These are phyloP conservation scores for Channallabes apus DNA, from an alignment of 2,797 vertebrate genomes.

Conservation along the genomic window DNA sequence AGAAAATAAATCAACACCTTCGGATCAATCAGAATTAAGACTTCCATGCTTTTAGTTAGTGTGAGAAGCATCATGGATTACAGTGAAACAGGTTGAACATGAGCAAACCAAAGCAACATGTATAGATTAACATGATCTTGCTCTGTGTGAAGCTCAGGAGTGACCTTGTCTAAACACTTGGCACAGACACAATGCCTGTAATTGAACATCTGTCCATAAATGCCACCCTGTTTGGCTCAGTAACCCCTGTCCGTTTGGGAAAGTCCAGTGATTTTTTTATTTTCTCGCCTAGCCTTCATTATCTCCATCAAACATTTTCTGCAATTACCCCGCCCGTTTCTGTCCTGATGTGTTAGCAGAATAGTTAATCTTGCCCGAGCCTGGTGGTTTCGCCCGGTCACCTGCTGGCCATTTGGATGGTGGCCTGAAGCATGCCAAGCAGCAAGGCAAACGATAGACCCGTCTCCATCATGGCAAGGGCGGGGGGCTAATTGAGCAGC, in stretches of 20 bases:
- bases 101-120: constrained; percentile 6
- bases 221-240: constrained; percentile 55
- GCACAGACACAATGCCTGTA: constrained; percentile 44
- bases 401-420: constrained; percentile 69
- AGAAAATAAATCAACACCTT: neutral
- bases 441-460: constrained; percentile 52
- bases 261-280: constrained; percentile 53
- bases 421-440: constrained; percentile 52
- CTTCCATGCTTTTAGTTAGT: neutral
- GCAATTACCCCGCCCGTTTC: constrained; percentile 63
- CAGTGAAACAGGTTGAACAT: neutral
- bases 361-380: constrained; percentile 67
- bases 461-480: constrained; percentile 58
- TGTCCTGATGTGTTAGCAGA: constrained; percentile 64
- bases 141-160: constrained; percentile 30
- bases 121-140: constrained; percentile 16
- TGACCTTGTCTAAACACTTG: constrained; percentile 40
- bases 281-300: constrained; percentile 66
- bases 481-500: constrained; percentile 74
- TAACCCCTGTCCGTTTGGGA: constrained; percentile 64
- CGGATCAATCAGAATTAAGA: neutral
- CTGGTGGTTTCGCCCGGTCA: constrained; percentile 63
- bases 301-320: constrained; percentile 60
- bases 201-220: constrained; percentile 68
- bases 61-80: neutral